Base-by-base conservation (phyloP, 2,888 invertebrate species). In the Heliconius ethilla region DNA sequence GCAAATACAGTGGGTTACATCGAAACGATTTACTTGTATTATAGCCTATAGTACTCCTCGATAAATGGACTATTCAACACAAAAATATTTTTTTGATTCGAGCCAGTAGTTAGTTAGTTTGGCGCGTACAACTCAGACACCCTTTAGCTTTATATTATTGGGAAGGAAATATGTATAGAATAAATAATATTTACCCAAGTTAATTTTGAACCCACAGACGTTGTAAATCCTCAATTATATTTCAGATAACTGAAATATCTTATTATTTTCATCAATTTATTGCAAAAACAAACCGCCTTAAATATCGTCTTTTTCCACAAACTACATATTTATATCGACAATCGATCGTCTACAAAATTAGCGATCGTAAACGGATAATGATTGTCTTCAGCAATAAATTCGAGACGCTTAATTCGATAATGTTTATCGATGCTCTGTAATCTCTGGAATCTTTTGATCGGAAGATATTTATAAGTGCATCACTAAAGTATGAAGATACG, bases 281-380 rank as follows among this genome's bases (percentile, higher is more conserved):
- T 15, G 18, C 27, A 15, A 63, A 27, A 27, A 27, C 27, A 15
- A 27, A 27, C 25, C 63, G 27, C 63, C 40, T 40, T n/a, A n/a
- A 66, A 67, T 10, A 40, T 67, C 37, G n/a, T 37, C n/a, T n/a
- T 37, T 67, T 63, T 63, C 63, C 63, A 6, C 67, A n/a, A 40
- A 13, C 67, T n/a, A 67, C 37, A 37, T 67, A 75, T 70, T 45
- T 65, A 82, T 84, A 83, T 82, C 83, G 83, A 82, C 69, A 59
- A 74, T 78, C 70, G 75, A 67, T 59, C 80, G 85, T 88, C 87
- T 87, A 83, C 86, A 87, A 90, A 89, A 92, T 91, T 87, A 89
- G 84, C 84, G 86, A 86, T 86, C 87, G 88, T 90, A 89, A 90
- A 85, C 87, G 85, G 87, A 88, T 89, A 90, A 89, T 87, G 86